Base-by-base conservation (phyloP, 2,888 invertebrate genomes). In the Phyto melanocephala region DNA sequence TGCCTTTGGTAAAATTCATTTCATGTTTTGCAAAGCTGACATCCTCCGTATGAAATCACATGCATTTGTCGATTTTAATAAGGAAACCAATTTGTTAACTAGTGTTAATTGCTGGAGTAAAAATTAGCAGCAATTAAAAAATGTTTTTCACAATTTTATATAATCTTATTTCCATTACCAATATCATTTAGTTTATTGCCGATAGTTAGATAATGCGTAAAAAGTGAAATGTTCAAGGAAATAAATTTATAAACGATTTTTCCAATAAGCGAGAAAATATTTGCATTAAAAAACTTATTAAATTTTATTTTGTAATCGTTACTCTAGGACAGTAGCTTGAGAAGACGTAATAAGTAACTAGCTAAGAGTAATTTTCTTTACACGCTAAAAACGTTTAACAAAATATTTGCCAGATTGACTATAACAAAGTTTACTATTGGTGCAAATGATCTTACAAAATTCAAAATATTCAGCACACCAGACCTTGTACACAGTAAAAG, bases 41-140 rank as follows among this genome's bases (percentile, higher is more conserved):
- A 50, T 68, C 65, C 58, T 58, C 67, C 24, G 37, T 35, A 67
- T n/a, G 22, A 45, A 40, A 15, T 17, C 15, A 17, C 40, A 8
- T 62, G 17, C 15, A 7, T 63, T 42, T 71, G 78, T 58, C 78
- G 20, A 11, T 37, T 56, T 71, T 47, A 71, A 78, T 78, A 71
- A 71, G 78, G 71, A 78, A 78, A 71, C 8, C 37, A 13, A 56
- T 65, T 63, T 47, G 47, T 45, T 71, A 40, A 71, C 56, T 40
- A 56, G 50, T 76, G 76, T 76, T 71, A 78, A 78, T 71, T 70
- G 62, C 13, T 63, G 24, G 35, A 70, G n/a, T 37, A 45, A 35
- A 40, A 54, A 77, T 70, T 52, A 63, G 42, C 60, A 1, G 45
- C n/a, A 77, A 77, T 77, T 77, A 77, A 70, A 33, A 70, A 63